Evolutionary conservation across 1,140 invertebrate species (phyloP).

Genomic region (Ditylenchus dipsaci): DNA sequence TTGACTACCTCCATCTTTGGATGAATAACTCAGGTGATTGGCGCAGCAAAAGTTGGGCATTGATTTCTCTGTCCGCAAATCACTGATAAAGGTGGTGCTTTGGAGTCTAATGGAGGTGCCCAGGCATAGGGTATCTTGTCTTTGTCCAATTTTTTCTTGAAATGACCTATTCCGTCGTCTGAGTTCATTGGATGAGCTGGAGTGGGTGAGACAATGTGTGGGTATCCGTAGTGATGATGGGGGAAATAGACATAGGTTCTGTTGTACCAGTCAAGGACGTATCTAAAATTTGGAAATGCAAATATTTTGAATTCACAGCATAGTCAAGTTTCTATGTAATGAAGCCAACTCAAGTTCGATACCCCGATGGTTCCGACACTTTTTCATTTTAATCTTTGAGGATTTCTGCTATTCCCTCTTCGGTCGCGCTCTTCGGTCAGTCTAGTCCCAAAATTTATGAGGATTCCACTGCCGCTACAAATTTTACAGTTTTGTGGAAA

Average conservation of each 20-base stretch:
- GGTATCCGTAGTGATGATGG: slow-evolving; percentile 8
- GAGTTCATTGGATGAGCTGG: not conserved
- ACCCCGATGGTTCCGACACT: too few relatives aligned
- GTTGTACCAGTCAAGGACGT: slow-evolving; percentile 58
- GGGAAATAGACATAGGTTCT: slow-evolving; percentile 43
- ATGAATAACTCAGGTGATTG: not conserved
- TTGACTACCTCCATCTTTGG: not conserved
- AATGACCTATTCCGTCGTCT: slow-evolving; percentile 5
- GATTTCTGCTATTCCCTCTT: too few relatives aligned
- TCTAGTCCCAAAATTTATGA: too few relatives aligned
- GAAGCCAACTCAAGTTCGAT: too few relatives aligned
- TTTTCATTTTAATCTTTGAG: too few relatives aligned
- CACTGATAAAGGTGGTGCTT: slow-evolving; percentile 9
- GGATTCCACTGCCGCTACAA: too few relatives aligned
- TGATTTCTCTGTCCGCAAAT: not conserved
- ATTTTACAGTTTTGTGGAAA: too few relatives aligned
- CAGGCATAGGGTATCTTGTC: not conserved
- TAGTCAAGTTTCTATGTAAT: too few relatives aligned
- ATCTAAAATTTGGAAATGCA: not conserved
- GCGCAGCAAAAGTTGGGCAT: not conserved
- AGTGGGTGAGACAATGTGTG: slow-evolving; percentile 2
- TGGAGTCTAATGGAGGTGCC: not conserved
- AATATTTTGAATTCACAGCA: too few relatives aligned
- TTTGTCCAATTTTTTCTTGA: not conserved
- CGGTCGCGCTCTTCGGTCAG: too few relatives aligned